Conservation (phyloP, 2,888 invertebrate genomes). For the Sinelater perroti region DNA sequence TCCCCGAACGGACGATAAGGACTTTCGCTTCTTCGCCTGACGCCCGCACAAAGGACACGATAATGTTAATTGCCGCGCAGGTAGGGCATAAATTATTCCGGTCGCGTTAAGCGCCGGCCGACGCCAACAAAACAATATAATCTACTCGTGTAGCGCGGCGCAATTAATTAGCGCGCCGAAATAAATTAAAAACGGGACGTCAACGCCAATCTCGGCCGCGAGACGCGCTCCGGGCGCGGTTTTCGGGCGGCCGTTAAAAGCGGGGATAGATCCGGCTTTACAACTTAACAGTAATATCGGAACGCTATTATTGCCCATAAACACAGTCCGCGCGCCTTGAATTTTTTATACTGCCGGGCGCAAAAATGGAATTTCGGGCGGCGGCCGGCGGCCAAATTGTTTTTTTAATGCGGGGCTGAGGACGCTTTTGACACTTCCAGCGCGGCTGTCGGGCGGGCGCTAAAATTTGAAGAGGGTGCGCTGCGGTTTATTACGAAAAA, state of each 20-base stretch:
- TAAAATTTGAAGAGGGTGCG: no score
- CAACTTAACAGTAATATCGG: conserved; percentile 21
- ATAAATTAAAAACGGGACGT: conserved; percentile 7
- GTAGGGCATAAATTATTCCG: conserved; percentile 28
- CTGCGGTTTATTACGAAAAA: no score
- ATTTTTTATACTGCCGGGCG: conserved; percentile 14
- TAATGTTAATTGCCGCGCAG: conserved; percentile 35
- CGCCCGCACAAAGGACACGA: conserved; percentile 30
- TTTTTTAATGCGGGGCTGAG: neutral
- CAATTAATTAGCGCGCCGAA: conserved; percentile 2
- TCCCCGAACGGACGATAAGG: conserved; percentile 28
- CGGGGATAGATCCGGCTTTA: conserved; percentile 24
- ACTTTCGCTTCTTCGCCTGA: conserved; percentile 28
- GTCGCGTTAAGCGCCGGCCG: conserved; percentile 10
- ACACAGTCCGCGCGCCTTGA: conserved; percentile 22
- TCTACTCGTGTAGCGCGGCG: neutral
- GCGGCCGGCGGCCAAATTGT: neutral
- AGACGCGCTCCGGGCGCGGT: conserved; percentile 2
- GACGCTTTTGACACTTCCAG: no score
- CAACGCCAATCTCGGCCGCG: neutral
- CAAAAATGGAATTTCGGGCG: conserved; percentile 13
- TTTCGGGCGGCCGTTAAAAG: conserved; percentile 16
- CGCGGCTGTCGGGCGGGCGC: no score
- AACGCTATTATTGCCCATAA: conserved; percentile 27
- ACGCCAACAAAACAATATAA: conserved; percentile 17